Base-by-base conservation (phyloP, 2,888 invertebrate genomes). In the Epinotia demarniana region DNA sequence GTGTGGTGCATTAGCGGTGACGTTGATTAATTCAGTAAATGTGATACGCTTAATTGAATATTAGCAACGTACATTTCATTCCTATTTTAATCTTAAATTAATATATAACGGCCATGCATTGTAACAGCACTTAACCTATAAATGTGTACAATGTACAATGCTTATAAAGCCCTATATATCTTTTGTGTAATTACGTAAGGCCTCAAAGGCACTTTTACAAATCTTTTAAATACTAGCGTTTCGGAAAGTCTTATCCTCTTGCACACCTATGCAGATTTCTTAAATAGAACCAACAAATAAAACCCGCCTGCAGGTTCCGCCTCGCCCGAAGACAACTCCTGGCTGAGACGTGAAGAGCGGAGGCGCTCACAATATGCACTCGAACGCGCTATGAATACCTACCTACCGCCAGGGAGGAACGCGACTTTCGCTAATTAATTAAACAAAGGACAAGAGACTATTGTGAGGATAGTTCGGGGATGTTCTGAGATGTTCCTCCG, bases 321-420 rank as follows among this genome's bases (percentile, higher is more conserved):
- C 78, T 81, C 81, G 85, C 86, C 87, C 83, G 85, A 90, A 90
- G 90, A 89, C 87, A 82, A 85, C 84, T 88, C 88, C 93, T 93
- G 93, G 85, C 84, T 82, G 84, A 86, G 93, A 93, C 93, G 85
- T 93, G 88, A 88, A 93, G 93, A 88, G 92, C 82, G 81, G 89
- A 88, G 89, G 85, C 87, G 86, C 89, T 89, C 91, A 94, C 92
- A 95, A 95, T 95, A 94, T 95, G 95, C 94, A 95, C 94, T 93
- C 89, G 85, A 94, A 83, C 86, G 84, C 86, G 88, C 91, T 88
- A 90, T 89, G 90, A 91, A 91, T 91, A 91, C 87, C 89, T 88
- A 33, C 23, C 23, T 33, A 87, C 85, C 74, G 77, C 81, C 92
- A 90, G 92, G 87, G 91, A 77, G 85, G 91, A 79, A 87, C 78